Conservation (phyloP, 1,140 invertebrate species). For the Hyphantria cunea region DNA sequence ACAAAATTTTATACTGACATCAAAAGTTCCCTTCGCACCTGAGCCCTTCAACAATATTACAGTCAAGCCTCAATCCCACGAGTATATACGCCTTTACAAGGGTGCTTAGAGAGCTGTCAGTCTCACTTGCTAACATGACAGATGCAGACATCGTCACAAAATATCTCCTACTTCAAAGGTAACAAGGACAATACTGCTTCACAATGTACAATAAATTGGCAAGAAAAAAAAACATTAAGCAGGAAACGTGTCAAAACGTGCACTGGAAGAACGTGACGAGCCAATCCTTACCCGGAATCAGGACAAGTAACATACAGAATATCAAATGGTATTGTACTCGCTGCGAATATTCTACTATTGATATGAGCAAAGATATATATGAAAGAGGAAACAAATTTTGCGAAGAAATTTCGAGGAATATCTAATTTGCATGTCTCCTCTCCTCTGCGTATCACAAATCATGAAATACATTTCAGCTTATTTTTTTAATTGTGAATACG, state of each 20-base stretch:
- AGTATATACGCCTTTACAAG: background rate
- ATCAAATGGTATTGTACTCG: slow-evolving; percentile 41
- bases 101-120: background rate
- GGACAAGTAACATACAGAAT: slow-evolving; percentile 39
- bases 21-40: too few species aligned
- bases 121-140: background rate
- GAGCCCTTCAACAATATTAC: background rate
- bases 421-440: slow-evolving; percentile 7
- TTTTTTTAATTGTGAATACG: too few species aligned
- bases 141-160: background rate
- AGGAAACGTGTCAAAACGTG: slow-evolving; percentile 53
- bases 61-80: background rate
- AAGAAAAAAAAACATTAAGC: slow-evolving; percentile 35
- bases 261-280: slow-evolving; percentile 45
- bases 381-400: slow-evolving; percentile 17
- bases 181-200: slow-evolving; percentile 12
- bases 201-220: slow-evolving; percentile 22
- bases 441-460: background rate
- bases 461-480: background rate
- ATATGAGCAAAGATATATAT: slow-evolving; percentile 17
- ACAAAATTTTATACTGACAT: too few species aligned
- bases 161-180: background rate
- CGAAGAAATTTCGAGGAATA: slow-evolving; percentile 10
- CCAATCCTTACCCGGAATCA: slow-evolving; percentile 53
- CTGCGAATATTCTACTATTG: slow-evolving; percentile 29